Percentiles rank a stretch among this genome's conserved stretches.
phyloP scores from a whole-genome alignment of 2,888 invertebrate species.

The Azorinus chamasolen region DNA sequence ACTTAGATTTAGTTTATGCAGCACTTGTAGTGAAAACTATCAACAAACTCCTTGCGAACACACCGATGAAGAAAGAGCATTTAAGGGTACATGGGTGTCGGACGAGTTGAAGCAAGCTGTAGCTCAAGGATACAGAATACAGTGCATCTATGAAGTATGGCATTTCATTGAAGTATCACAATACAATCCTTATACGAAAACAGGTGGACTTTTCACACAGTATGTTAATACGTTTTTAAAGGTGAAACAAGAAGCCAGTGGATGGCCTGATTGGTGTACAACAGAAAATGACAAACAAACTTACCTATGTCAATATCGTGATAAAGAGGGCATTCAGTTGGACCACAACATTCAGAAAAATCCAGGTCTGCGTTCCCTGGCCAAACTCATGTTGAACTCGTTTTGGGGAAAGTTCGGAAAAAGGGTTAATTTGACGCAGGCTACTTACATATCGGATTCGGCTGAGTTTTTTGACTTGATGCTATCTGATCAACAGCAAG shows the following conservation, averaged over 20 bases:
- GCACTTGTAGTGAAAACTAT: constrained; percentile 28
- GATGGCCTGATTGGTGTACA: constrained; percentile 62
- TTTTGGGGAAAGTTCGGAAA: constrained; percentile 67
- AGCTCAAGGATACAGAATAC: constrained; percentile 3
- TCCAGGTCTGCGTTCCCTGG: constrained; percentile 42
- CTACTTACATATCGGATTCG: no score
- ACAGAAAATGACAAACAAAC: constrained; percentile 54
- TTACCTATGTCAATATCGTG: constrained; percentile 53
- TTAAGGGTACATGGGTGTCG: constrained; percentile 79
- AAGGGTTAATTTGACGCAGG: constrained; percentile 7
- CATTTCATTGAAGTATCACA: constrained; percentile 19
- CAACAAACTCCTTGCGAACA: constrained; percentile 73
- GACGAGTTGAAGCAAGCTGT: constrained; percentile 72
- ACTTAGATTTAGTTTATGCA: constrained; percentile 83
- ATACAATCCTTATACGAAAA: not conserved
- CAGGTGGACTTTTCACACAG: no score
- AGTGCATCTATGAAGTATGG: constrained; percentile 17
- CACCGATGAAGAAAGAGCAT: constrained; percentile 60
- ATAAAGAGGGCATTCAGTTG: constrained; percentile 47
- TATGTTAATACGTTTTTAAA: constrained; percentile 20
- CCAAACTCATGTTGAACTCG: constrained; percentile 55
- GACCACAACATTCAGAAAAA: constrained; percentile 44
- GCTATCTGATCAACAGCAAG: constrained; percentile 36
- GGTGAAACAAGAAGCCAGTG: constrained; percentile 39
- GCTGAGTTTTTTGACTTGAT: no score